These are phyloP conservation scores for Temnothorax nylanderi DNA, from an alignment of 1,140 invertebrate species.

Conservation along the genomic window DNA sequence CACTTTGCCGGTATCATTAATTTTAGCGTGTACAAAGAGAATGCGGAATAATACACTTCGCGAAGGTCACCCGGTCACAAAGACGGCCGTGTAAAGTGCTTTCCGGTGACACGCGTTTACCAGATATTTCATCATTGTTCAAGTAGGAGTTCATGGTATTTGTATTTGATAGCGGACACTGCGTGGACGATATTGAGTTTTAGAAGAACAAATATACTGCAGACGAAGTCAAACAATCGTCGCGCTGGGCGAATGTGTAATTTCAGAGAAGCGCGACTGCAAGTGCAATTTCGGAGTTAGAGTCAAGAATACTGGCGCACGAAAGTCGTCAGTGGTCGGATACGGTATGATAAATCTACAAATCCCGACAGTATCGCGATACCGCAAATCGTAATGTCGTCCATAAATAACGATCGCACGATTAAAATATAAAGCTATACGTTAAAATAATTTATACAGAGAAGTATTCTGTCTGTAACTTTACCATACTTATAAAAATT, in stretches of 20 bases:
- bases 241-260: constrained; percentile 37
- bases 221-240: constrained; percentile 68
- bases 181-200: constrained; percentile 65
- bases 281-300: constrained; percentile 47
- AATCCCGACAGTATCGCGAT: neutral
- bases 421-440: neutral
- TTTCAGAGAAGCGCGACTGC: constrained; percentile 50
- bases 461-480: neutral
- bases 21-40: constrained; percentile 30
- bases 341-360: constrained; percentile 24
- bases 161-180: constrained; percentile 62
- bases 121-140: constrained; percentile 55
- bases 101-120: constrained; percentile 44
- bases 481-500: neutral
- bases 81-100: constrained; percentile 34
- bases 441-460: neutral
- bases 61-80: constrained; percentile 15
- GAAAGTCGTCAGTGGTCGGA: constrained; percentile 22
- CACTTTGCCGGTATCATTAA: constrained; percentile 29
- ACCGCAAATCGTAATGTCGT: neutral
- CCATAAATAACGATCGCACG: neutral
- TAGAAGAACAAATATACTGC: constrained; percentile 56
- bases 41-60: constrained; percentile 33
- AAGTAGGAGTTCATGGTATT: constrained; percentile 50
- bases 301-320: constrained; percentile 41